Conservation (phyloP, 2,113 vertebrate genomes). For the Sceloporus tristichus region DNA sequence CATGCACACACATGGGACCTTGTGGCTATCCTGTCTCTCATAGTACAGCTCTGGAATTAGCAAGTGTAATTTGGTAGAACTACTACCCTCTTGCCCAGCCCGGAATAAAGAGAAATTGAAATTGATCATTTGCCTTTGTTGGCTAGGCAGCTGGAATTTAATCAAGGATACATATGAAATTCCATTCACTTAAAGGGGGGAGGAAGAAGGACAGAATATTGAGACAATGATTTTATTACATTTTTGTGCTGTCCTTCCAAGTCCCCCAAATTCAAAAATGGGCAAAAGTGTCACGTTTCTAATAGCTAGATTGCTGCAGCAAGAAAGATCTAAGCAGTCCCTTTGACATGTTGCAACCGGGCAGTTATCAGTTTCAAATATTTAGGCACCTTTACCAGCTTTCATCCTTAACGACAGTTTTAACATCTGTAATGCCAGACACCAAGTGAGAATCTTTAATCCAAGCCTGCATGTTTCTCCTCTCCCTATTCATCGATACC, state of each 20-base stretch:
- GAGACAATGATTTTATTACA: constrained; percentile 12
- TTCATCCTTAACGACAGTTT: not conserved
- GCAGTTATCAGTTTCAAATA: not conserved
- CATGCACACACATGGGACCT: constrained; percentile 45
- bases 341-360: not conserved
- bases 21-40: not conserved
- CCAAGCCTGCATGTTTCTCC: not conserved
- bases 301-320: not conserved
- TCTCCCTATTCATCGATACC: not conserved
- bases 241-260: not conserved
- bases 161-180: constrained; percentile 55
- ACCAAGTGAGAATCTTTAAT: not conserved
- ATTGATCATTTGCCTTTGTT: constrained; percentile 54
- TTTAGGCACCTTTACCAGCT: not conserved
- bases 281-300: not conserved
- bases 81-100: accelerated
- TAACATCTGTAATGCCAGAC: not conserved
- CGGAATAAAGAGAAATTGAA: constrained; percentile 51
- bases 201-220: not conserved
- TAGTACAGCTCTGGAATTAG: constrained; percentile 48
- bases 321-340: not conserved
- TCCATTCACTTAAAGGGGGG: constrained; percentile 10
- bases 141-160: constrained; percentile 54
- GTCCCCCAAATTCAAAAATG: not conserved
- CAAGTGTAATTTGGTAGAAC: constrained; percentile 59